Evolutionary conservation across 2,113 vertebrate genomes (phyloP).

Genomic region (Phyllostomus hastatus): DNA sequence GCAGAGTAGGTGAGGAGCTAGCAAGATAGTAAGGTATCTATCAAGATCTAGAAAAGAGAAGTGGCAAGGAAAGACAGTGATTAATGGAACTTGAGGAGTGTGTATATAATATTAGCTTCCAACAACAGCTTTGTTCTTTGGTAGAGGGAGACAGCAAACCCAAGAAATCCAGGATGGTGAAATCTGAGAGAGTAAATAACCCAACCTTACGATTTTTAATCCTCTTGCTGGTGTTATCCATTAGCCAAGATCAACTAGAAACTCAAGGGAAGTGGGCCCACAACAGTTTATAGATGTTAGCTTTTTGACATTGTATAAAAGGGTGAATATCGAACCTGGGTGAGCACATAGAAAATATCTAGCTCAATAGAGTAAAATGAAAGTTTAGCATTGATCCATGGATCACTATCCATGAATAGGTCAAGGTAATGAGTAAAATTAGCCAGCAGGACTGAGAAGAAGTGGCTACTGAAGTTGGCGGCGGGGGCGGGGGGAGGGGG

Average conservation of each 20-base stretch:
- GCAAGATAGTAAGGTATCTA: background rate
- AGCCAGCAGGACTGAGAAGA: background rate
- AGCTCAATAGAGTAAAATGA: background rate
- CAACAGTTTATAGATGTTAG: background rate
- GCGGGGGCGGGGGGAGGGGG: rapidly evolving
- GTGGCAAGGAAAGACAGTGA: background rate
- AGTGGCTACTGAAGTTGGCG: background rate
- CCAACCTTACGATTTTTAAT: background rate
- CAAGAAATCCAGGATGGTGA: background rate
- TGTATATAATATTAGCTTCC: background rate
- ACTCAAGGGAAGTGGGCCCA: background rate
- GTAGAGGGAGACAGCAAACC: background rate
- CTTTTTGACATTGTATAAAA: background rate
- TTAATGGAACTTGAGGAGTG: background rate
- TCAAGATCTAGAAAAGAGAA: background rate
- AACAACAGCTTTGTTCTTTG: background rate
- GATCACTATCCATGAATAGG: background rate
- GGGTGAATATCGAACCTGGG: background rate
- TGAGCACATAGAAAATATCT: background rate
- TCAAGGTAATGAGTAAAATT: background rate
- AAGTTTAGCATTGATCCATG: background rate
- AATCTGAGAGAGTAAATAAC: background rate
- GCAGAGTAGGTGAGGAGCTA: background rate
- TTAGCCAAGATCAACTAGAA: background rate
- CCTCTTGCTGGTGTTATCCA: background rate